Evolutionary conservation across 2,113 vertebrate genomes (phyloP).

Genomic region (Nycticryphes semicollaris): DNA sequence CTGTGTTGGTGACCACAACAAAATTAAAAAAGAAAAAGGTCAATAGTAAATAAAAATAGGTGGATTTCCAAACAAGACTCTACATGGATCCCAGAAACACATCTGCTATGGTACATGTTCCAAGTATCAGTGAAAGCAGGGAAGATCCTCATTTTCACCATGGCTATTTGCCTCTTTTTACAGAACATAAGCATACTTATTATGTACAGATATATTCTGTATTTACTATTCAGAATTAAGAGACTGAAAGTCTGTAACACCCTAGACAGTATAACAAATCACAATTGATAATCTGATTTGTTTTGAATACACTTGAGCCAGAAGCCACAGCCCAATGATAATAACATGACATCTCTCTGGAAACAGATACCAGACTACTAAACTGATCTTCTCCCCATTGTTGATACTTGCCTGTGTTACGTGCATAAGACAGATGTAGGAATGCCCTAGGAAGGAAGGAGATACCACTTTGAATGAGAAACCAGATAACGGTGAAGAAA

Average conservation of each 20-base stretch:
- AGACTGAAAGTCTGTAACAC: constrained; percentile 20
- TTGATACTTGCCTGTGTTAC: constrained; percentile 61
- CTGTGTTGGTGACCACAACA: background rate
- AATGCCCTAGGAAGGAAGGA: constrained; percentile 53
- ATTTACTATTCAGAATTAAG: constrained; percentile 32
- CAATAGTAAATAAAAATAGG: background rate
- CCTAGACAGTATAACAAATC: background rate
- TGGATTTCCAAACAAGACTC: background rate
- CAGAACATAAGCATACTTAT: background rate
- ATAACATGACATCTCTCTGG: background rate
- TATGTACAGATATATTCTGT: constrained; percentile 31
- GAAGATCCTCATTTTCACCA: background rate
- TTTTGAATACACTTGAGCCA: constrained; percentile 56
- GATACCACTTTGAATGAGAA: constrained; percentile 55
- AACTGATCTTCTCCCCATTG: constrained; percentile 47
- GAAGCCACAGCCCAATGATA: constrained; percentile 48
- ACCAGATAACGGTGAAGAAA: constrained; percentile 60
- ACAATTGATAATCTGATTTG: constrained; percentile 29
- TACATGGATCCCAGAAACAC: background rate
- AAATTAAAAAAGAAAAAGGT: background rate
- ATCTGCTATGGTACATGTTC: background rate
- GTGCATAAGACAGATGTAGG: constrained; percentile 70
- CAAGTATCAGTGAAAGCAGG: background rate
- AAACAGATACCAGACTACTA: constrained; percentile 53
- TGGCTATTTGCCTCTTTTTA: background rate